phyloP scores from a whole-genome alignment of 2,113 vertebrate species.

The Triplophysa dalaica region DNA sequence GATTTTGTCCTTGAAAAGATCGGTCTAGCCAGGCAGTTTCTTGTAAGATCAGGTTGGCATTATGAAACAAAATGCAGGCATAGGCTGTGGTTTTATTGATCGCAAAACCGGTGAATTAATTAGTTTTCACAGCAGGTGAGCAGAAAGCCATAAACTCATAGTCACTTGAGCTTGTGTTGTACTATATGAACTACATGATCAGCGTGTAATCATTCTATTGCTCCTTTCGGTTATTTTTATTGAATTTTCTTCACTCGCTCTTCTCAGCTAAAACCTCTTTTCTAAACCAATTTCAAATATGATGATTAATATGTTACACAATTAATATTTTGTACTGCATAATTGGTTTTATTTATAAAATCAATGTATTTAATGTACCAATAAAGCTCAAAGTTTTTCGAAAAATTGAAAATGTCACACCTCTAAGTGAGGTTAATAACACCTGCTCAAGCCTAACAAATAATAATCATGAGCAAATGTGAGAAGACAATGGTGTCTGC shows the following conservation, averaged over 20 bases:
- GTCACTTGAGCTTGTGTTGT: background rate
- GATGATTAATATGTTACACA: background rate
- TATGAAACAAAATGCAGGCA: background rate
- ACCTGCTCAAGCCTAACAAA: background rate
- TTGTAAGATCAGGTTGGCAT: background rate
- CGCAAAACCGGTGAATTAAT: slow-evolving; percentile 27
- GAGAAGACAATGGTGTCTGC: background rate
- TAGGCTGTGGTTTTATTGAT: slow-evolving; percentile 12
- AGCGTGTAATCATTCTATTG: too few relatives aligned
- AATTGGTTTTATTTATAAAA: background rate
- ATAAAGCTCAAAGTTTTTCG: too few relatives aligned
- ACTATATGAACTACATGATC: too few relatives aligned
- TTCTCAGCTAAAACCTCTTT: too few relatives aligned
- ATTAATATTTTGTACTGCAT: background rate
- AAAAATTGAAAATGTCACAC: background rate
- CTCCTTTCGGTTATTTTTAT: too few relatives aligned
- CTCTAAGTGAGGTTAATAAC: background rate
- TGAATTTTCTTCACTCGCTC: too few relatives aligned
- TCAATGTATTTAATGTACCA: too few relatives aligned
- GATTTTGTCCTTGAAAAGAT: background rate
- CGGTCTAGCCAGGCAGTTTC: background rate
- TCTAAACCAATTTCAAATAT: too few relatives aligned
- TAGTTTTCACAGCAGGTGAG: slow-evolving; percentile 8
- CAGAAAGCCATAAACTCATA: background rate
- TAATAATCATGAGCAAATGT: background rate